phyloP scores from a whole-genome alignment of 2,113 vertebrate genomes.

The Rhynchopsitta pachyrhyncha region DNA sequence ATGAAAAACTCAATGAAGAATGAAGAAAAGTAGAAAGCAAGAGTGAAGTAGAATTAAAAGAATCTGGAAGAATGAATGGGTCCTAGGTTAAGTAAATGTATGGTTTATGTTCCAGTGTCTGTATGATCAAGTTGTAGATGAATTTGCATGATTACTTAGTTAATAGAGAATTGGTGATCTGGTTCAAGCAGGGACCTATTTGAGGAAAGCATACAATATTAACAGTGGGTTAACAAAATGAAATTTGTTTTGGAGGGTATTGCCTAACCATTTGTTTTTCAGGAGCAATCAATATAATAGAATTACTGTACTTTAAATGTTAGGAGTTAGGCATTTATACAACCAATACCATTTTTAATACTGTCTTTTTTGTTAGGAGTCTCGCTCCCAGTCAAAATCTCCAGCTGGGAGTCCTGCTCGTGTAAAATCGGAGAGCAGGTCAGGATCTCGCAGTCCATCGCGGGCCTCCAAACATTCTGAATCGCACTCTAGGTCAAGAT shows the following conservation, averaged over 20 bases:
- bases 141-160: slow-evolving; percentile 91
- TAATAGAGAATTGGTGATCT: slow-evolving; percentile 85
- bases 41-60: slow-evolving; percentile 98
- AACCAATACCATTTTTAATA: slow-evolving; percentile 84
- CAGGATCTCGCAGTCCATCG: slow-evolving; percentile 87
- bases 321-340: slow-evolving; percentile 82
- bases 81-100: slow-evolving; percentile 99
- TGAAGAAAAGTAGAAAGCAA: slow-evolving; percentile 97
- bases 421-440: slow-evolving; percentile 90
- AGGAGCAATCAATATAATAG: slow-evolving; percentile 83
- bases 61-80: slow-evolving; percentile 99
- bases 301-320: slow-evolving; percentile 80
- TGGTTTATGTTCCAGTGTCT: slow-evolving; percentile 96
- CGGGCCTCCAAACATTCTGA: slow-evolving; percentile 87
- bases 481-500: slow-evolving; percentile 88
- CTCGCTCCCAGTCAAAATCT: slow-evolving; percentile 91
- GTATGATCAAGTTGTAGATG: slow-evolving; percentile 89
- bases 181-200: slow-evolving; percentile 83
- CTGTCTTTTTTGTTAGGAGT: slow-evolving; percentile 88
- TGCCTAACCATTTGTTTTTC: slow-evolving; percentile 85
- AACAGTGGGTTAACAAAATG: slow-evolving; percentile 82
- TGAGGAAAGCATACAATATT: slow-evolving; percentile 82
- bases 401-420: slow-evolving; percentile 88
- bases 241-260: slow-evolving; percentile 82
- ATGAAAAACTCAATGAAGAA: slow-evolving; percentile 96